Evolutionary conservation across 2,888 invertebrate species (phyloP), one percentile per base, ranked within the genome.

Genomic region (Amblyteles armatorius): DNA sequence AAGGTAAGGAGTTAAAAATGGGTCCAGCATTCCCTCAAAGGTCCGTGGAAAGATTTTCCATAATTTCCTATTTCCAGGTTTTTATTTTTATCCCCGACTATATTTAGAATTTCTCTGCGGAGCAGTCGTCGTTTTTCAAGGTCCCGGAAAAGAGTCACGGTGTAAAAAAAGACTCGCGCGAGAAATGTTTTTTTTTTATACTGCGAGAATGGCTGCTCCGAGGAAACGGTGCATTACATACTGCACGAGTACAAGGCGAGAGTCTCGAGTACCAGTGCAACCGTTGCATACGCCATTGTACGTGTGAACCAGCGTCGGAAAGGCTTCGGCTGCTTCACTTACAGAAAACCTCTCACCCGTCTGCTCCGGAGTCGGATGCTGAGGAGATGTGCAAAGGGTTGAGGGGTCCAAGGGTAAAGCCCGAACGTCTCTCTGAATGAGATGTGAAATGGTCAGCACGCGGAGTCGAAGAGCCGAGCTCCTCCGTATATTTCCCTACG

Each of bases 401-500:
- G 88, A 33, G 63, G 16, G 16, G 86, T 83, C 52, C 79, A 77
- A 67, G 44, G 44, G 85, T 82, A 83, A 83, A 77, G 72, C 72
- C 82, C 67, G 79, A 83, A 80, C 77, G 77, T 79, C 60, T 84
- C 85, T 79, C 77, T 93, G 93, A 93, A 94, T 93, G 92, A 94
- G 91, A 91, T 90, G 92, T 92, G 90, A 94, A 94, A 93, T 94
- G 93, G 93, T 93, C 93, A 93, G 93, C 93, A 92, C 69, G 83
- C 52, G 44, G 71, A 80, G 82, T 67, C 82, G 83, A 80, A 85
- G 85, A 82, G 84, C 78, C 79, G 82, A 52, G 72, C 79, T 72
- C 67, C 79, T 67, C 67, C 63, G 19, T 60, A 33, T 60, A 69
- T 83, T 81, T 78, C 83, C 48, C 77, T 73, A 52, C 77, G 69